Evolutionary conservation across 2,797 vertebrate species (phyloP).

Genomic region (Oreochromis mossambicus): DNA sequence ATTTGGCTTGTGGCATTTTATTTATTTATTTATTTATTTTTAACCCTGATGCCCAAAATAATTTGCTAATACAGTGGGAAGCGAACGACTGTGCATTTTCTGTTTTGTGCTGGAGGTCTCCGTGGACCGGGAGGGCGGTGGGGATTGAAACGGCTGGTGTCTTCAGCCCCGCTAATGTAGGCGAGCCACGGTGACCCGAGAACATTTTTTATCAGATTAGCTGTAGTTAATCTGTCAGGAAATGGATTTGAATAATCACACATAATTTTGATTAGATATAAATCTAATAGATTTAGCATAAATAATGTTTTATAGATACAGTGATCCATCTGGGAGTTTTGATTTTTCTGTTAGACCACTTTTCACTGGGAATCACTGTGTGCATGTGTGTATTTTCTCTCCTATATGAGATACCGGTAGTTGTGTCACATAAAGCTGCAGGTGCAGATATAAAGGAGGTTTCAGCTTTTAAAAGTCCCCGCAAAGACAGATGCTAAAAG

Average conservation of each 20-base stretch:
- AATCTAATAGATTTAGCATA: slow-evolving; percentile 24
- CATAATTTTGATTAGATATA: slow-evolving; percentile 33
- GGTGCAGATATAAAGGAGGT: not conserved
- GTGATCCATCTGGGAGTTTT: not conserved
- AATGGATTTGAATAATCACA: slow-evolving; percentile 45
- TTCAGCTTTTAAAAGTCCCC: not conserved
- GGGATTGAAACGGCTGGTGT: not conserved
- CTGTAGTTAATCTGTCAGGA: slow-evolving; percentile 20
- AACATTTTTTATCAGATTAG: slow-evolving; percentile 42
- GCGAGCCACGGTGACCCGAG: not conserved
- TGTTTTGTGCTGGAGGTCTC: not conserved
- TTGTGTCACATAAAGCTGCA: not conserved
- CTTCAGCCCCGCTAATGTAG: not conserved
- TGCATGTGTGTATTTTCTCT: not conserved
- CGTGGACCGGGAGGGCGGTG: not conserved
- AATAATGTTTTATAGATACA: not conserved
- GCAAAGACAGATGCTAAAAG: not conserved
- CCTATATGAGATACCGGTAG: not conserved
- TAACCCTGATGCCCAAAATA: not conserved
- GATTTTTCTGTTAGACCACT: not conserved
- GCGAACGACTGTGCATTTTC: not conserved
- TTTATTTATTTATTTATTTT: not conserved
- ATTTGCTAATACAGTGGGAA: not conserved
- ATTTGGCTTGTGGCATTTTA: not conserved
- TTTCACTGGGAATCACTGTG: not conserved